Evolutionary conservation across 2,888 invertebrate species (phyloP), one percentile per base, ranked within the genome.

Genomic region (Drosophila prostipennis): DNA sequence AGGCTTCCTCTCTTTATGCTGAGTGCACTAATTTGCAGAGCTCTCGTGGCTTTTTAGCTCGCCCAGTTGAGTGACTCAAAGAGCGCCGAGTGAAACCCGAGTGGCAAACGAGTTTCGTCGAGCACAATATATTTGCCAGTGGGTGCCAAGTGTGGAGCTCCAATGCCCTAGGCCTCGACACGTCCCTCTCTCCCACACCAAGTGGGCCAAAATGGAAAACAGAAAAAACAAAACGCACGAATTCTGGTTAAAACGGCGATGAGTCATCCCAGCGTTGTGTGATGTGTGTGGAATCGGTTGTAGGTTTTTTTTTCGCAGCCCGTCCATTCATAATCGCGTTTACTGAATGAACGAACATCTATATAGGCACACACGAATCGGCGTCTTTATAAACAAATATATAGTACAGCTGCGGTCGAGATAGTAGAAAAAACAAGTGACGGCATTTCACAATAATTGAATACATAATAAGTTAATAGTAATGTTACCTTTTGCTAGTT

Each of bases 231-330:
- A 72, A 82, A 68, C 78, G 70, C 64, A 78, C 77, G 88, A 84
- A 76, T 84, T 84, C 84, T 77, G 69, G 72, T 63, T 88, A 88
- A 84, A 86, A 73, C 58, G 79, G 58, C 74, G 56, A 78, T 84
- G 84, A 84, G 74, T 84, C 84, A 84, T 88, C 89, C 13, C 69
- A 59, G 56, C 53, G 45, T n/a, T 26, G 43, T 43, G 23, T 13
- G 23, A 46, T 60, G 64, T 68, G 59, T 74, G 56, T 72, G 52
- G 52, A 61, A 55, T 70, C 74, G 48, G 72, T 72, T 64, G 72
- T 64, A 73, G 56, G 56, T 49, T 42, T 19, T 45, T 34, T 34
- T 34, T 29, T 26, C 7, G 29, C 34, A 13, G 63, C 48, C 45
- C 37, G 19, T 52, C 64, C 76, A 59, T 67, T 67, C 76, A 42